Conservation (phyloP, 2,797 vertebrate species). For the Petrocephalus schoutedeni region DNA sequence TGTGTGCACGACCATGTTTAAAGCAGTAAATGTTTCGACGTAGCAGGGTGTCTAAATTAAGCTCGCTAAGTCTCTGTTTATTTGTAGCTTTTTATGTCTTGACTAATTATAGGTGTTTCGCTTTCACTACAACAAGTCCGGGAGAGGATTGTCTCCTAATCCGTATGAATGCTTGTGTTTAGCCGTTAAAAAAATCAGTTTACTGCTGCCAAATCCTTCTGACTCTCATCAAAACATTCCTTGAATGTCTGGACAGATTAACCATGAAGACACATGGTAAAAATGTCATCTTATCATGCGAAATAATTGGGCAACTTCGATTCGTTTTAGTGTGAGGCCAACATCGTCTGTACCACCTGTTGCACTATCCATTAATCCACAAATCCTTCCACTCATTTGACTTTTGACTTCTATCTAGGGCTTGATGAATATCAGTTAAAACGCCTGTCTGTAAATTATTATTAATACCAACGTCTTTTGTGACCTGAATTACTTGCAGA, state of each 20-base stretch:
- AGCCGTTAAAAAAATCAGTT: neutral
- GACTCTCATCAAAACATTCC: neutral
- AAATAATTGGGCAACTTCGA: neutral
- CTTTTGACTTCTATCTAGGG: neutral
- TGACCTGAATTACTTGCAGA: neutral
- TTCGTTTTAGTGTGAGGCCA: neutral
- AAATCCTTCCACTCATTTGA: neutral
- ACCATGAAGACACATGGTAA: neutral
- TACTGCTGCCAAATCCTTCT: neutral
- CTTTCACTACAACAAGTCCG: neutral
- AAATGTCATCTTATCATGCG: neutral
- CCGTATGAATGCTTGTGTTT: neutral
- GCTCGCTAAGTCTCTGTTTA: neutral
- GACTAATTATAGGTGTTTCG: slow-evolving; percentile 1
- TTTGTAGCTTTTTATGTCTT: neutral
- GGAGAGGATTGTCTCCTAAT: neutral
- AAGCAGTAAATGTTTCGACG: neutral
- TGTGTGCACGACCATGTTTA: neutral
- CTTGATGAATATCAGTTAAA: neutral
- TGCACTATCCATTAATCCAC: neutral
- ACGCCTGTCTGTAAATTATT: neutral
- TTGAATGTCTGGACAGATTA: neutral
- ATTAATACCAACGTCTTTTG: neutral
- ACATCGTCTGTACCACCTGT: neutral
- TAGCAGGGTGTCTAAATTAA: neutral